Evolutionary conservation across 2,797 vertebrate species (phyloP), one percentile per base, ranked within the genome.

Genomic region (Phoeniculus purpureus): DNA sequence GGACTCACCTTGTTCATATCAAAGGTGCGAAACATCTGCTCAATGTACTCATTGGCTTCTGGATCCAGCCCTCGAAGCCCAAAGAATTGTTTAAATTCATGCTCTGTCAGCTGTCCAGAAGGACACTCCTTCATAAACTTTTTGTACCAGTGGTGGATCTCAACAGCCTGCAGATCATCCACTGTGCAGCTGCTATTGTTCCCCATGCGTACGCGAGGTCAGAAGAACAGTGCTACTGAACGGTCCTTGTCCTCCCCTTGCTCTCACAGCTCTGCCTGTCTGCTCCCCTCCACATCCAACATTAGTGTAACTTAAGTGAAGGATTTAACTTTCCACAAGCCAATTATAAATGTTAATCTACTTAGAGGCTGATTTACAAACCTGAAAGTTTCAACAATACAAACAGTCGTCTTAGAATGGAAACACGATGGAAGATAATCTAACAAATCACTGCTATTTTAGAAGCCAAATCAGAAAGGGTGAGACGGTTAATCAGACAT

Each of bases 81-180:
- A 47, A 99, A 99, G 96, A 99, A 99, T 96, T 98, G 98, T 95
- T 99, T 99, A 95, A 99, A 99, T 96, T 99, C 99, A 9, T 99
- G 98, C 90, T 99, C 98, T 0, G 98, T 99, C 96, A 99, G 98
- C 96, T 99, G 99, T 16, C 99, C 98, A 1, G 99, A 99, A 16
- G 99, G 99, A 86, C 98, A 99, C 89, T 99, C 99, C 0, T 95
- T 98, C 98, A 99, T 99, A 96, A 99, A 99, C 97, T 99, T 99
- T 96, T 99, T 99, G 97, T 99, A 99, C 99, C 98, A 99, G 55
- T 98, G 98, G 94, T 99, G 99, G 97, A 99, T 98, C 96, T 99
- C 98, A 23, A 99, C 97, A 2, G 98, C 97, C 96, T 99, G 98
- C 80, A 99, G 97, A 93, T 98, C 98, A 13, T 99, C 98, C 96